phyloP scores from a whole-genome alignment of 2,888 invertebrate species.

The Noctua comes region DNA sequence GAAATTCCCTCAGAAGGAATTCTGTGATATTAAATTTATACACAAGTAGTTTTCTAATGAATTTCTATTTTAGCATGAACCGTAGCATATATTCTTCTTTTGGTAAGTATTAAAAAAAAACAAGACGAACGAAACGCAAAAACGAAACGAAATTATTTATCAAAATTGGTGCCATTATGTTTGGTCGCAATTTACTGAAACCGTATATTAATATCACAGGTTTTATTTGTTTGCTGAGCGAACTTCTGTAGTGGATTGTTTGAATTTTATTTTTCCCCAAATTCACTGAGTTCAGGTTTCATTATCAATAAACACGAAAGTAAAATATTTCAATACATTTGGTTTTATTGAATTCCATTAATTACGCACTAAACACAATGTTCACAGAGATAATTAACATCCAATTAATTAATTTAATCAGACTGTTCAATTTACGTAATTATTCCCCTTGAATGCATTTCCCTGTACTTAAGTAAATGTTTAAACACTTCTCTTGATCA shows the following conservation, averaged over 20 bases:
- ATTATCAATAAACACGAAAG: not conserved
- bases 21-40: slow-evolving; percentile 27
- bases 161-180: no score
- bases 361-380: not conserved
- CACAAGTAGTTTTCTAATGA: not conserved
- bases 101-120: not conserved
- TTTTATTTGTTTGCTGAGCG: not conserved
- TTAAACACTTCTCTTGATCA: slow-evolving; percentile 1
- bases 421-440: not conserved
- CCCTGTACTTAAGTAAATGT: slow-evolving; percentile 5
- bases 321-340: not conserved
- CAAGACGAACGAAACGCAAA: no score
- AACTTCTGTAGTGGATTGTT: no score
- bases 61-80: not conserved
- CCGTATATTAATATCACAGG: no score
- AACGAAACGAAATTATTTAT: not conserved
- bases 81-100: no score
- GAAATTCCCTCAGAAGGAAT: slow-evolving; percentile 1
- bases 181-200: not conserved
- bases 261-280: not conserved
- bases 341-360: not conserved
- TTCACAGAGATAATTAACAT: slow-evolving; percentile 12
- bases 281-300: not conserved
- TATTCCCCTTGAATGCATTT: slow-evolving; percentile 24
- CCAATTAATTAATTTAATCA: slow-evolving; percentile 33